These are phyloP conservation scores for Dicaeum eximium DNA, from an alignment of 2,113 vertebrate genomes.

Conservation along the genomic window DNA sequence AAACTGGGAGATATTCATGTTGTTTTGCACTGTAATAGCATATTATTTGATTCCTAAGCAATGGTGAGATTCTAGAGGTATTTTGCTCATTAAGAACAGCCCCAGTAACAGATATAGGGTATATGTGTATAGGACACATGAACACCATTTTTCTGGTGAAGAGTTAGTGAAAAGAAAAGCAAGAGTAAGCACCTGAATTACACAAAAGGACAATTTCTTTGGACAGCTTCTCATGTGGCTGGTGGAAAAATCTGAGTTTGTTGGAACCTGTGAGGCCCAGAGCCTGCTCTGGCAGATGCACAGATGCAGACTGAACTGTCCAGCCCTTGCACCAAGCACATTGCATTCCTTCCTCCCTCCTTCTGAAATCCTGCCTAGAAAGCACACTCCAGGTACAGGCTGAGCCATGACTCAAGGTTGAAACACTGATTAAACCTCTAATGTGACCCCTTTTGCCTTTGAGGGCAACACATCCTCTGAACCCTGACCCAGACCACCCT, in stretches of 20 bases:
- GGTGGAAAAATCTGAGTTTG: not conserved
- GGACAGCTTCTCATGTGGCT: not conserved
- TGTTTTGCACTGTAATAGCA: not conserved
- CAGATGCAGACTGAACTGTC: not conserved
- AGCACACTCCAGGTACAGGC: not conserved
- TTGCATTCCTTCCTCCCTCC: not conserved
- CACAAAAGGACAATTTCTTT: not conserved
- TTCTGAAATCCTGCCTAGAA: not conserved
- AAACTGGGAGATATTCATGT: not conserved
- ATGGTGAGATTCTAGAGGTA: not conserved
- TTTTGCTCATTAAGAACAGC: not conserved
- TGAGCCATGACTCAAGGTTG: not conserved
- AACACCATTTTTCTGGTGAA: not conserved
- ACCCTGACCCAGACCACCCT: rapidly evolving
- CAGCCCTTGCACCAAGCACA: rapidly evolving
- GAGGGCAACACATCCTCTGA: not conserved
- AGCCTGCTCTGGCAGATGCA: not conserved
- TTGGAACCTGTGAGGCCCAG: not conserved
- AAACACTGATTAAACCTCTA: not conserved
- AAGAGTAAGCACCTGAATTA: not conserved
- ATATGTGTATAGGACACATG: rapidly evolving
- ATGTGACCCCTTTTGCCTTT: not conserved
- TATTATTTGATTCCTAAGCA: not conserved
- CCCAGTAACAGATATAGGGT: not conserved
- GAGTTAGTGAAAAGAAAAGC: not conserved